These are phyloP conservation scores for Anoplophora glabripennis DNA, from an alignment of 1,140 invertebrate species.

Conservation along the genomic window DNA sequence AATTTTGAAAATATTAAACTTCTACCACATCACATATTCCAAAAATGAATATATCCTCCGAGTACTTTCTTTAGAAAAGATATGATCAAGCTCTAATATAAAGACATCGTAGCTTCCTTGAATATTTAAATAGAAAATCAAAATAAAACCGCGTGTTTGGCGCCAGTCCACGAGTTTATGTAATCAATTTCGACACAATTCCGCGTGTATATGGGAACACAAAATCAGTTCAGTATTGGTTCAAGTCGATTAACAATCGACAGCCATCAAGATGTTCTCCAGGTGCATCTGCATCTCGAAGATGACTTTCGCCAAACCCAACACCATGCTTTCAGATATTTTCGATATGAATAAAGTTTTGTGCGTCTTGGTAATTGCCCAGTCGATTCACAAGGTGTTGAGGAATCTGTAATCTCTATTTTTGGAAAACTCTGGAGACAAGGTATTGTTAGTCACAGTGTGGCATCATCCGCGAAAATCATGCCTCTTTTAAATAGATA, in stretches of 20 bases:
- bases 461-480: not conserved
- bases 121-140: no score
- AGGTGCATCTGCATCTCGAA: conserved; percentile 18
- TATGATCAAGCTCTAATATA: no score
- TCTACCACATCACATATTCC: no score
- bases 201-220: not conserved
- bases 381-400: conserved; percentile 21
- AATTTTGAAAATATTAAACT: no score
- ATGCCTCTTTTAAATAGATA: no score
- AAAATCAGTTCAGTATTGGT: conserved; percentile 14
- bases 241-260: not conserved
- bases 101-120: no score
- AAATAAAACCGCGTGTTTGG: no score
- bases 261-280: conserved; percentile 19
- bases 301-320: conserved; percentile 4
- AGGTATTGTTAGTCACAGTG: conserved; percentile 5
- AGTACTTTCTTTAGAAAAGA: no score
- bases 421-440: not conserved
- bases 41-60: no score
- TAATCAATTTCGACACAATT: no score
- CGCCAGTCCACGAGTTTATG: no score
- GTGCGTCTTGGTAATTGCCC: conserved; percentile 23
- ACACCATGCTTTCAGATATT: conserved; percentile 15
- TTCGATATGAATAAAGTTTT: conserved; percentile 28
- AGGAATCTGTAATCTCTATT: conserved; percentile 13